phyloP scores from a whole-genome alignment of 2,797 vertebrate genomes.

The Hemibagrus guttatus region DNA sequence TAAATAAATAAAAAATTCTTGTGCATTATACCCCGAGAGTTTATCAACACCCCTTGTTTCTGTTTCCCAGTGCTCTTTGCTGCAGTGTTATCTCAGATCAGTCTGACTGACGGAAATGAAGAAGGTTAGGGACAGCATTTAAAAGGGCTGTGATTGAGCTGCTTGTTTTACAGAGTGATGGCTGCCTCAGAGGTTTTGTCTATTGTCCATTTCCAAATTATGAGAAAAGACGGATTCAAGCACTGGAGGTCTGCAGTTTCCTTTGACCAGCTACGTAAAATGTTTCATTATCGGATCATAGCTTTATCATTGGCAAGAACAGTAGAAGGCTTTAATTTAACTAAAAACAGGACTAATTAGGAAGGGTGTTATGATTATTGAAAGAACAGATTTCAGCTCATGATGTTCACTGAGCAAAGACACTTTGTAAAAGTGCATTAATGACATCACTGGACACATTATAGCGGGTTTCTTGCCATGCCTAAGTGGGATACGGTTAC shows the following conservation, averaged over 20 bases:
- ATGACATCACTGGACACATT: constrained; percentile 56
- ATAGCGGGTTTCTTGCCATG: constrained; percentile 31
- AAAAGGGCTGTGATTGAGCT: constrained; percentile 44
- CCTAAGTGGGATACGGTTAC: constrained; percentile 50
- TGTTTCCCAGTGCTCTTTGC: not conserved
- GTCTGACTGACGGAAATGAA: constrained; percentile 38
- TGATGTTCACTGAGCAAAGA: constrained; percentile 32
- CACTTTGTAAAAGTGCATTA: constrained; percentile 51
- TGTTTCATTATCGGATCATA: constrained; percentile 44
- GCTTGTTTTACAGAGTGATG: constrained; percentile 15
- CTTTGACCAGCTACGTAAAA: constrained; percentile 24
- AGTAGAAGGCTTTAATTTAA: not conserved
- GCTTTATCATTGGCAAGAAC: constrained; percentile 1
- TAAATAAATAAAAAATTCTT: not conserved
- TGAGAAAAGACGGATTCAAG: not conserved
- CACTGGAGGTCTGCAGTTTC: constrained; percentile 25
- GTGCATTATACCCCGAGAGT: not conserved
- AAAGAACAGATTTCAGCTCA: constrained; percentile 8
- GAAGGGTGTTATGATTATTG: constrained; percentile 21
- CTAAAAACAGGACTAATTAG: constrained; percentile 22
- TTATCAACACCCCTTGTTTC: not conserved
- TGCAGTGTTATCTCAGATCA: constrained; percentile 24
- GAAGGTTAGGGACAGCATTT: constrained; percentile 36
- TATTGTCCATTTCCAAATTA: constrained; percentile 11
- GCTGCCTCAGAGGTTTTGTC: not conserved